Conservation (phyloP, 1,140 invertebrate species). For the Leptestheria dahalacensis region DNA sequence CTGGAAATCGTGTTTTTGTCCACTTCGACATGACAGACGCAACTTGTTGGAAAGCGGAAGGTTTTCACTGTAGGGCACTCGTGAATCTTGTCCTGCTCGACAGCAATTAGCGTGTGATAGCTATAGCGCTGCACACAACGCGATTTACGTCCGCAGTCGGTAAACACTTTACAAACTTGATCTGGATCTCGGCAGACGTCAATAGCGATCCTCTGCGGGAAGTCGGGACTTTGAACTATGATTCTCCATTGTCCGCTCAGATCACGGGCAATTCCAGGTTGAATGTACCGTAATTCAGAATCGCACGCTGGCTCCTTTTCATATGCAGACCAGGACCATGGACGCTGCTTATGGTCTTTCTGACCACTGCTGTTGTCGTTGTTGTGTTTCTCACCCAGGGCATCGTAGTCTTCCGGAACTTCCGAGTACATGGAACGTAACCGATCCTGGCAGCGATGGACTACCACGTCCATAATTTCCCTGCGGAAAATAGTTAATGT, state of each 20-base stretch:
- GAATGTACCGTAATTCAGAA: slow-evolving; percentile 19
- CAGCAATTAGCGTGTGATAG: slow-evolving; percentile 22
- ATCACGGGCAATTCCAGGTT: slow-evolving; percentile 20
- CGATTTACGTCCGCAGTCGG: slow-evolving; percentile 20
- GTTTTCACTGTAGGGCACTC: slow-evolving; percentile 22
- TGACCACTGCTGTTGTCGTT: background rate
- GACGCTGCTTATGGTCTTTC: background rate
- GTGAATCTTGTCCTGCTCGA: slow-evolving; percentile 18
- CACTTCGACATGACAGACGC: slow-evolving; percentile 21
- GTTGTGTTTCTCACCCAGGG: slow-evolving; percentile 17
- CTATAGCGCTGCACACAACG: slow-evolving; percentile 22
- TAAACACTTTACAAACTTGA: slow-evolving; percentile 19
- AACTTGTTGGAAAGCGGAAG: slow-evolving; percentile 23
- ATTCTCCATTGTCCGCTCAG: slow-evolving; percentile 20
- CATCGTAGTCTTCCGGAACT: slow-evolving; percentile 22
- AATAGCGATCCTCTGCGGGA: slow-evolving; percentile 21
- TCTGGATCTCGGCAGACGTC: slow-evolving; percentile 23
- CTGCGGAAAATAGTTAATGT: slow-evolving; percentile 6
- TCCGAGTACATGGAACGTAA: slow-evolving; percentile 22
- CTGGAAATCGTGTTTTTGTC: slow-evolving; percentile 4
- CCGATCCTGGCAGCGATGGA: slow-evolving; percentile 17
- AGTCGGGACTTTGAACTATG: slow-evolving; percentile 19
- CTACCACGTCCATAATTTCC: slow-evolving; percentile 17
- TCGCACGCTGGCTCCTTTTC: slow-evolving; percentile 20
- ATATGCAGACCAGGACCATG: slow-evolving; percentile 20